Evolutionary conservation across 2,113 vertebrate genomes (phyloP), one percentile per base, ranked within the genome.

Genomic region (Heptranchias perlo): DNA sequence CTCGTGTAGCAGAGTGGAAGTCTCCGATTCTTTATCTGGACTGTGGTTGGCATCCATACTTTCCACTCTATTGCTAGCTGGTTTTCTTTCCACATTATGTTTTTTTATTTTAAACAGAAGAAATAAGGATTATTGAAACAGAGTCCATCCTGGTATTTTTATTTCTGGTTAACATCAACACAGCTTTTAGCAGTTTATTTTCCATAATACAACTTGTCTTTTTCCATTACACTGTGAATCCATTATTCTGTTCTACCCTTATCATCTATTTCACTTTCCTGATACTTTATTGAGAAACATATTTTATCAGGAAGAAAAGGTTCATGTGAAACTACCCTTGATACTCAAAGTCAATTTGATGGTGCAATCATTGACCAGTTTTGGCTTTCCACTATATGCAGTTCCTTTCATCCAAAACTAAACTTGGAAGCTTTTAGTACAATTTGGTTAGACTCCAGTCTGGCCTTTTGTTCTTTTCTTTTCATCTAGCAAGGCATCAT

Each of bases 151-250:
- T 92, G 18, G 89, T 93, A 93, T 47, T 93, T 93, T 93, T 93
- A 93, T 93, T 62, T 39, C 89, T 11, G 35, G 89, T 23, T 93
- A 93, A 93, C 61, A 62, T 39, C 58, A 93, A 93, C 58, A 93
- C 16, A 93, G 39, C 89, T 62, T 58, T 93, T 62, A 61, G 54
- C 35, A 39, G 89, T 93, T 93, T 62, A 93, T 93, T 93, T 93
- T 93, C 89, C 89, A 93, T 64, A 62, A 93, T 93, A 8, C 58
- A 93, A 93, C 54, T 64, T 93, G 58, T 39, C 58, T 39, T 62
- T 93, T 93, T 93, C 89, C 89, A 93, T 93, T 93, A 62, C 58
- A 23, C 89, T 23, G 16, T 39, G 14, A 93, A 93, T 93, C 58
- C 35, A 93, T 62, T 93, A 62, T 93, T 39, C 52, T 54, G 10